Evolutionary conservation across 2,113 vertebrate genomes (phyloP).

Genomic region (Sprattus sprattus): DNA sequence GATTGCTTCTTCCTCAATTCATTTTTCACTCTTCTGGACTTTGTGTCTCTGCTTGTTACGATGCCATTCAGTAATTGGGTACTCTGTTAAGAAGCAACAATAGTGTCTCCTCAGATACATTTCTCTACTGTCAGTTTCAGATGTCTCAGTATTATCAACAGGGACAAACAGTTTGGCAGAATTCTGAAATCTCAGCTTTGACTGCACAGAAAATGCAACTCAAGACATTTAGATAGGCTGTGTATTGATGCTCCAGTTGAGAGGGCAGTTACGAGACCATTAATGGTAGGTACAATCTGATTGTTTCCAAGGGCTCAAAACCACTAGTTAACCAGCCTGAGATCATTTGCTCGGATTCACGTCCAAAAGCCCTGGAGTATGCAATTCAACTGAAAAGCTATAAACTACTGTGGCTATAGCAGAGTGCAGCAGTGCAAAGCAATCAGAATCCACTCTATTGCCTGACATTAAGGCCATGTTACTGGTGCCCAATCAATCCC

Average conservation of each 20-base stretch:
- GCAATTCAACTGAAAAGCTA: background rate
- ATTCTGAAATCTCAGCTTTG: no score
- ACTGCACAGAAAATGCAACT: background rate
- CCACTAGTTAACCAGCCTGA: background rate
- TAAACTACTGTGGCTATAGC: background rate
- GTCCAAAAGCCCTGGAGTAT: background rate
- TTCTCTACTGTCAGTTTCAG: background rate
- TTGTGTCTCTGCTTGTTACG: background rate
- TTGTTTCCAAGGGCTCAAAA: background rate
- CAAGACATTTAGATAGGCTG: background rate
- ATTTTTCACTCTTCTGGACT: background rate
- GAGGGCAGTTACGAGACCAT: background rate
- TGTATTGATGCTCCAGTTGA: background rate
- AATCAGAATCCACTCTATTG: background rate
- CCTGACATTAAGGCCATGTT: background rate
- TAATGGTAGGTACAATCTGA: background rate
- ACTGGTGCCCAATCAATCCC: background rate
- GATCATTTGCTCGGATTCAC: slow-evolving; percentile 7
- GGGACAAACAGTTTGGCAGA: background rate
- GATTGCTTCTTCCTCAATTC: background rate
- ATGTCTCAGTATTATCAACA: background rate
- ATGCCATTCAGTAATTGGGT: background rate
- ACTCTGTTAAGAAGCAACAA: background rate
- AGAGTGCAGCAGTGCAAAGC: background rate
- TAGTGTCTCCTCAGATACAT: no score